Conservation (phyloP, 1,140 invertebrate species). For the Mizuhopecten yessoensis region DNA sequence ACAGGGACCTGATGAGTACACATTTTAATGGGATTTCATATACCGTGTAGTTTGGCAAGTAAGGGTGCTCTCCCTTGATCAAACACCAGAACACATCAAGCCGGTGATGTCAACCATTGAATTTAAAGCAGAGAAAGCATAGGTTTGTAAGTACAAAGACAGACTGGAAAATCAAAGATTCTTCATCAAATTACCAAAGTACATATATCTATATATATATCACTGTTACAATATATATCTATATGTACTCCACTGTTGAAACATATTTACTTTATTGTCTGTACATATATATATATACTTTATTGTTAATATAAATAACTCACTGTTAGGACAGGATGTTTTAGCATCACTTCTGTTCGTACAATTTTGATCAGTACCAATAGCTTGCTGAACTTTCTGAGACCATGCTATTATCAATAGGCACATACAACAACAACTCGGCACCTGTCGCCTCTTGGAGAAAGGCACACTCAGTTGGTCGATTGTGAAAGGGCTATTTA, state of each 20-base stretch:
- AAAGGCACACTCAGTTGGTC: not conserved
- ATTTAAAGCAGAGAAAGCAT: not conserved
- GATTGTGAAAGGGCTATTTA: not conserved
- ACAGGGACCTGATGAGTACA: not conserved
- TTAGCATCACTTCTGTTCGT: too few species aligned
- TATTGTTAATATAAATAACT: not conserved
- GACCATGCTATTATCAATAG: not conserved
- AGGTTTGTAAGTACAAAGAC: not conserved
- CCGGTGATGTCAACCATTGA: not conserved
- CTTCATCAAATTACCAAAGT: too few species aligned
- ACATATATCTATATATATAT: too few species aligned
- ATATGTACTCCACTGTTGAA: too few species aligned
- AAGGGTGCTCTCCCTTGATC: not conserved
- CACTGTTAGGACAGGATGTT: not conserved
- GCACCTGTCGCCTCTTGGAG: not conserved
- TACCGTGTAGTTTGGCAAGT: not conserved
- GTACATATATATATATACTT: not conserved
- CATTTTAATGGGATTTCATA: slow-evolving; percentile 2
- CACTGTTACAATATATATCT: too few species aligned
- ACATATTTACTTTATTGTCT: not conserved
- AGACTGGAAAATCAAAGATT: not conserved
- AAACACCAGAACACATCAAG: not conserved
- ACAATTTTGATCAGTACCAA: not conserved
- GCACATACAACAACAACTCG: not conserved
- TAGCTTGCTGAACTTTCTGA: not conserved